Base-by-base conservation (phyloP, 30 jellyfish, hydroid and myxozoan genomes). In the Cassiopea andromeda region DNA sequence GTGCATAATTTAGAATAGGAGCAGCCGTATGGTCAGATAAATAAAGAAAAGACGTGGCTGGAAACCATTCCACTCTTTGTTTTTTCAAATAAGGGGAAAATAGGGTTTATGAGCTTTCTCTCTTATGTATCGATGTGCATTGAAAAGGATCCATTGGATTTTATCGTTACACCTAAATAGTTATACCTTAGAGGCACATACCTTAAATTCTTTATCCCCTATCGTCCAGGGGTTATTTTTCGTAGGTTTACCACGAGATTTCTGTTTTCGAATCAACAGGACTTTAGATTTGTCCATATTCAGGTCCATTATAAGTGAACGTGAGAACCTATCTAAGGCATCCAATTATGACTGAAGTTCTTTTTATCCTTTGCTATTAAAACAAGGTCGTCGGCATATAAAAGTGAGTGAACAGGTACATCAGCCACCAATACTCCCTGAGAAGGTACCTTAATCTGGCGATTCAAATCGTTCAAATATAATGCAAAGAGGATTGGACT, bases 401-500 rank as follows among this genome's bases (percentile, higher is more conserved):
- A 54, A 54, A 54, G 64, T 54, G 64, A 54, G 54, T 80, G 89
- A 19, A 80, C 89, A 6, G 38, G 48, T 47, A 7, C 59, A 50
- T 46, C 81, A 1, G 1, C 78, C 13, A 2, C 79, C n/a, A n/a
- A 46, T 13, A 80, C 50, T 14, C 89, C 50, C 14, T 57, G 79
- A 9, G 89, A 58, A 49, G 77, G 16, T 72, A 9, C 79, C 46
- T 43, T 48, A 48, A 85, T 72, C 60, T 48, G 7, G 2, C 8
- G 48, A 17, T 73, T 85, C 50, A 85, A 9, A 73, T 85, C 91
- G 18, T 85, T 85, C 91, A 73, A 15, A 44, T 72, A 85, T 61
- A 69, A 74, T 14, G 80, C 93, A 73, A 85, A 85, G 27, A 75
- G 93, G 66, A 74, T n/a, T 14, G 93, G 77, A 45, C 89, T 50